Evolutionary conservation across 2,797 vertebrate species (phyloP), one percentile per base, ranked within the genome.

Genomic region (Leuciscus waleckii): DNA sequence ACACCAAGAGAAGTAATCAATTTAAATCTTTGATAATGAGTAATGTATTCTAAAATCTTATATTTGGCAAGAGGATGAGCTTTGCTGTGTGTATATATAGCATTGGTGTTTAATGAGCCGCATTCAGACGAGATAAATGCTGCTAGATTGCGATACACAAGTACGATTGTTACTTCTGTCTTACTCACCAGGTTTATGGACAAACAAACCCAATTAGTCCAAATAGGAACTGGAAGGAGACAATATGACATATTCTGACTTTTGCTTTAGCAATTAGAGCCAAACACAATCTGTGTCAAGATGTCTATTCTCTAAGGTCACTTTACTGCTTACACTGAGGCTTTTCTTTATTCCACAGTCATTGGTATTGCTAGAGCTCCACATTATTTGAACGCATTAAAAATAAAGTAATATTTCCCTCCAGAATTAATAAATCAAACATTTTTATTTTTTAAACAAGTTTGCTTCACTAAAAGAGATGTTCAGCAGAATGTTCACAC

Each of bases 271-370:
- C 65, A 70, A 56, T 69, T 70, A 70, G 19, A 69, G 13, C 32
- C 61, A 49, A 79, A 80, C 61, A 67, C 65, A 39, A 69, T 69
- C 32, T 69, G 65, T 67, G 61, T 54, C 63, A 69, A n/a, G 7
- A 46, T 26, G 46, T 26, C 32, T 54, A 11, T 39, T 26, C 4
- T 68, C 43, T 51, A 80, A 51, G 43, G 79, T 69, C 79, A 67
- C 43, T 81, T 81, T 70, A n/a, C 43, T 43, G 56, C 17, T 79
- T 63, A 77, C 39, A 79, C 7, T 65, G 54, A 61, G 14, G 37
- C 54, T 78, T 41, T 78, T 19, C 35, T 26, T 58, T 26, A 61
- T 26, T 58, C 54, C 37, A 7, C 51, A 77, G 23, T 77, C 54
- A 77, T 6, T 39, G 54, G 21, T 39, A 21, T 46, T 46, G 13